Evolutionary conservation across 2,113 vertebrate species (phyloP), one percentile per base, ranked within the genome.

Genomic region (Hippoglossus stenolepis): DNA sequence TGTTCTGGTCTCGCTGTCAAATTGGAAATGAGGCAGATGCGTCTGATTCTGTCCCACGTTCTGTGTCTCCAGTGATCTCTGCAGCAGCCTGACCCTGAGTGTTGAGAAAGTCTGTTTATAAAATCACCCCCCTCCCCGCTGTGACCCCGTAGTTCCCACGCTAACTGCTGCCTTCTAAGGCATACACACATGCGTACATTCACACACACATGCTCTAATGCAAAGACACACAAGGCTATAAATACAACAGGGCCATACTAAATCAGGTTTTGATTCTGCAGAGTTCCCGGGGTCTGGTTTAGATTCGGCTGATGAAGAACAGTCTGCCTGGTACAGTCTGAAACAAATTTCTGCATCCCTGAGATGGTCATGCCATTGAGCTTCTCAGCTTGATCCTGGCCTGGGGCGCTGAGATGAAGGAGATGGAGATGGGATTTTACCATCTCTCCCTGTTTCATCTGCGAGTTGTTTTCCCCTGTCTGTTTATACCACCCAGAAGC

Each of bases 121-220:
- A 88, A 93, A 93, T 90, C 90, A 78, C 58, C 86, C 86, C 83
- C 63, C 21, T 3, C 14, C 49, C 63, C 14, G 63, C 20, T 53
- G 68, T 79, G 86, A 90, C 91, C 89, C 80, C 67, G 5, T 10
- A 49, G 82, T 95, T 94, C 93, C 92, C 94, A 94, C 93, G 93
- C 85, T 80, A 80, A 91, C 87, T 73, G 77, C 86, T 83, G 79
- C 79, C 75, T 83, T 88, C 87, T 84, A 86, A 72, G 73, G 65
- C 82, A 21, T 3, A 21, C 70, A 68, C 82, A 60, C 26, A 14
- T 60, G 58, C 77, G 38, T 24, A 26, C 43, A 47, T 26, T 2
- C 60, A 75, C 69, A 24, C 65, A 40, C n/a, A 28, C 43, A 6
- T 9, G 23, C 21, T 20, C 43, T 65, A 49, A 59, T 47, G 28